Evolutionary conservation across 2,888 invertebrate genomes (phyloP), one percentile per base, ranked within the genome.

Genomic region (Cheilosia pagana): DNA sequence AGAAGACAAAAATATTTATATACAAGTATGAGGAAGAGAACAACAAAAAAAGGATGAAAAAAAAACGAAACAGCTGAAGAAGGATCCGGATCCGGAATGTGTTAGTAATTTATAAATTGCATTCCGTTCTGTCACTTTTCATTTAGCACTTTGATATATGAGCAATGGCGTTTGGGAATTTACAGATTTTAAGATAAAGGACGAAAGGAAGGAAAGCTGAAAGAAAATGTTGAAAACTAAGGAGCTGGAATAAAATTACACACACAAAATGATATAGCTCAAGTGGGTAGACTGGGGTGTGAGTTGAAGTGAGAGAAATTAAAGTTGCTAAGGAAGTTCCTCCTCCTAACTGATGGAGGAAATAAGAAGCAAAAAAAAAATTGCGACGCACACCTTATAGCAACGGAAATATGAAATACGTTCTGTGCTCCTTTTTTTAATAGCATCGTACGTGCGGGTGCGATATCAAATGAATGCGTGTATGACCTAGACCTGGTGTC

Each of bases 31-130:
- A 21, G 45, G 55, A 19, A 16, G 16, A 28, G 3, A 23, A 12
- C 8, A 16, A 14, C 2, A 23, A 28, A 48, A 39, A 45, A 53
- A 31, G 3, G 35, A 21, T 6, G 19, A 31, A 60, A 57, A 39
- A 71, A 52, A 23, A 67, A 39, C 12, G 1, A n/a, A 39, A 48
- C 35, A 12, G 21, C 28, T 48, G 31, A 75, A 79, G 68, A 25
- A 76, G 75, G 79, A 79, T 75, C 79, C 75, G 75, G 79, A 79
- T 75, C 79, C 75, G 71, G 85, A 81, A 85, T 85, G 81, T 71
- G 81, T 85, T 76, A 85, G 89, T 89, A 90, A 90, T 90, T 90
- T 90, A 90, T 89, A 90, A 89, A 90, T 90, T 90, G 89, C 90
- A 89, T 89, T 89, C 89, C 89, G 87, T 89, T 89, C 89, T 89